Percentiles rank a stretch among this genome's conserved stretches.
Conservation (phyloP, 2,797 vertebrate species). For the Neosilurus hyrtlii region DNA sequence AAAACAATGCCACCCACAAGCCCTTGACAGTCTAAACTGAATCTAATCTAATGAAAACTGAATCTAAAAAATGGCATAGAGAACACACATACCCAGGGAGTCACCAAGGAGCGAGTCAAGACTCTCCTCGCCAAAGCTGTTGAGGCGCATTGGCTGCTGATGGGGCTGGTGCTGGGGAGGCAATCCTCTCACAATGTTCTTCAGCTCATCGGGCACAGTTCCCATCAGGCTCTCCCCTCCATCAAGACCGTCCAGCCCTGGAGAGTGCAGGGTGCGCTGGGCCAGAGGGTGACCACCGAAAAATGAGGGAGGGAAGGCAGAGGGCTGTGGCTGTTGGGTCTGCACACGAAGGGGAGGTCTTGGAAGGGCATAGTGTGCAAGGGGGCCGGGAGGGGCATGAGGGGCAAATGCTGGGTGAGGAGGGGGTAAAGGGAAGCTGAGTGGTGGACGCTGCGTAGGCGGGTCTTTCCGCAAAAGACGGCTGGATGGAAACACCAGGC, state of each 20-base stretch:
- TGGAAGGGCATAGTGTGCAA: slow-evolving; percentile 75
- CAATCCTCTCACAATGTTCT: slow-evolving; percentile 80
- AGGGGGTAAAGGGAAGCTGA: slow-evolving; percentile 87
- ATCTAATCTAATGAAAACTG: no score
- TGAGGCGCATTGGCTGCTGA: slow-evolving; percentile 83
- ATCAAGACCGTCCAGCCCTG: slow-evolving; percentile 76
- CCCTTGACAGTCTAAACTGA: background rate
- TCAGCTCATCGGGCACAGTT: slow-evolving; percentile 75
- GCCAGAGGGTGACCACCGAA: slow-evolving; percentile 80
- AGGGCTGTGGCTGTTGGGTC: slow-evolving; percentile 67
- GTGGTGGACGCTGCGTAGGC: slow-evolving; percentile 78
- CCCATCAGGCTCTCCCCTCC: slow-evolving; percentile 72
- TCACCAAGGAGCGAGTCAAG: slow-evolving; percentile 83
- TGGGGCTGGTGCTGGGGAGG: slow-evolving; percentile 69
- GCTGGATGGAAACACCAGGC: slow-evolving; percentile 77
- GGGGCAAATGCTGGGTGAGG: slow-evolving; percentile 81
- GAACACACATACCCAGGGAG: slow-evolving; percentile 80
- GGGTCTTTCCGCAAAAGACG: slow-evolving; percentile 93
- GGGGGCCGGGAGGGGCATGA: slow-evolving; percentile 74
- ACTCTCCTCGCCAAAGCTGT: slow-evolving; percentile 88
- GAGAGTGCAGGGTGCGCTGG: slow-evolving; percentile 84
- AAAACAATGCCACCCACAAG: background rate
- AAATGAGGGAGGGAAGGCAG: slow-evolving; percentile 74
- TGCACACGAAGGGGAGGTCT: slow-evolving; percentile 77
- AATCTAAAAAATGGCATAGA: background rate